A percentile compares a stretch with the other conserved stretches of the same genome.
These are phyloP conservation scores for Prionace glauca DNA, from an alignment of 2,797 vertebrate species.

Conservation along the genomic window DNA sequence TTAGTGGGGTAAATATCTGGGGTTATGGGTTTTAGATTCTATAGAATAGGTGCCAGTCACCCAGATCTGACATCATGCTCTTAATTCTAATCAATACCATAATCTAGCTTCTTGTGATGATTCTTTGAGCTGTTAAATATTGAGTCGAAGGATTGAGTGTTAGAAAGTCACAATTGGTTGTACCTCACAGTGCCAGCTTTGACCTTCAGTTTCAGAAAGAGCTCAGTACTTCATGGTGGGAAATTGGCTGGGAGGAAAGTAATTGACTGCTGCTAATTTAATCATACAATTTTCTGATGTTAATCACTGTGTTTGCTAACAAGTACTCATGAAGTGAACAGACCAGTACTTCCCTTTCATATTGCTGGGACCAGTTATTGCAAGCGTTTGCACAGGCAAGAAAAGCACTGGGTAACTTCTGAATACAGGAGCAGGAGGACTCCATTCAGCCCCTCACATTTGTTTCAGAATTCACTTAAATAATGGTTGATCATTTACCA, in stretches of 20 bases:
- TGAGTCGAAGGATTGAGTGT: background rate
- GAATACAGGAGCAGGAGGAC: background rate
- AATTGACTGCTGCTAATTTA: constrained; percentile 12
- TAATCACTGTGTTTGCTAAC: constrained; percentile 8
- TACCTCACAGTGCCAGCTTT: background rate
- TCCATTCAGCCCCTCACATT: background rate
- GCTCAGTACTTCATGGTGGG: background rate
- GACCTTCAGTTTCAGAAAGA: background rate
- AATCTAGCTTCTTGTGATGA: background rate
- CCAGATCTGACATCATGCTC: background rate
- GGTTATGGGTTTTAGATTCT: background rate
- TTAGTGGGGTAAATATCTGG: no score
- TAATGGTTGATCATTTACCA: background rate
- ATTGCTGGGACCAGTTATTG: background rate
- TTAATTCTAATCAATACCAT: background rate
- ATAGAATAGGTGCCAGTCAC: background rate
- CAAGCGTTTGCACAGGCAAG: background rate
- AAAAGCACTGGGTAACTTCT: background rate
- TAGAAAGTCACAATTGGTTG: background rate
- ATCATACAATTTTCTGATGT: constrained; percentile 3
- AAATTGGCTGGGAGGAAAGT: background rate
- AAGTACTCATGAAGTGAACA: background rate
- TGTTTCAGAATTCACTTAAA: background rate
- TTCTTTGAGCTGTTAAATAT: background rate
- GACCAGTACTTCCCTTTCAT: background rate